phyloP scores from a whole-genome alignment of 1,140 invertebrate genomes.

The Diplogasteroides magnus region DNA sequence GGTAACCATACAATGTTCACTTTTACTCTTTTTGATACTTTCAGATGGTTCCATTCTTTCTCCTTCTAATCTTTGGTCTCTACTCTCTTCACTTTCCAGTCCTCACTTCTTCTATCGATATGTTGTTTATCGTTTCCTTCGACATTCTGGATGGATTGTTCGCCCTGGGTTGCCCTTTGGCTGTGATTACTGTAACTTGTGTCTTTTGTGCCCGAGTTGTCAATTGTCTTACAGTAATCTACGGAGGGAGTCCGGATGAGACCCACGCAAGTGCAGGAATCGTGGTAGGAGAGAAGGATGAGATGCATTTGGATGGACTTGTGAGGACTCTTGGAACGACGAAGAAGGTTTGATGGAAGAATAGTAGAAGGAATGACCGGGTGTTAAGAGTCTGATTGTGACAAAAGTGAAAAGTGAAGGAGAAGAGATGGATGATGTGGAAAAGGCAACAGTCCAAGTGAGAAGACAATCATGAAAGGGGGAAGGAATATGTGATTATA shows the following conservation, averaged over 20 bases:
- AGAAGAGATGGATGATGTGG: no score
- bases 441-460: no score
- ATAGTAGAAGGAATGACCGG: no score
- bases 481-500: no score
- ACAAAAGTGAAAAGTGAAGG: no score
- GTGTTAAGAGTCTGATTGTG: no score
- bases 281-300: neutral
- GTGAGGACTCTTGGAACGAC: neutral
- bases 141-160: slow-evolving; percentile 6
- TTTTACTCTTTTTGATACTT: neutral
- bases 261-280: neutral
- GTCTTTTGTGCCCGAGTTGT: neutral
- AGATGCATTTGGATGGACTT: neutral
- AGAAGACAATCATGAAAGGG: no score
- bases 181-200: slow-evolving; percentile 13
- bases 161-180: slow-evolving; percentile 7
- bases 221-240: neutral
- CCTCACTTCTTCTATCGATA: neutral
- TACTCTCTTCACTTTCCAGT: neutral
- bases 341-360: neutral
- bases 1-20: neutral
- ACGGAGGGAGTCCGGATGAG: neutral
- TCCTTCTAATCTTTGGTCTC: neutral
- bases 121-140: slow-evolving; percentile 5
- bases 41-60: slow-evolving; percentile 3